phyloP scores from a whole-genome alignment of 2,113 vertebrate genomes.

The Nibea coibor region DNA sequence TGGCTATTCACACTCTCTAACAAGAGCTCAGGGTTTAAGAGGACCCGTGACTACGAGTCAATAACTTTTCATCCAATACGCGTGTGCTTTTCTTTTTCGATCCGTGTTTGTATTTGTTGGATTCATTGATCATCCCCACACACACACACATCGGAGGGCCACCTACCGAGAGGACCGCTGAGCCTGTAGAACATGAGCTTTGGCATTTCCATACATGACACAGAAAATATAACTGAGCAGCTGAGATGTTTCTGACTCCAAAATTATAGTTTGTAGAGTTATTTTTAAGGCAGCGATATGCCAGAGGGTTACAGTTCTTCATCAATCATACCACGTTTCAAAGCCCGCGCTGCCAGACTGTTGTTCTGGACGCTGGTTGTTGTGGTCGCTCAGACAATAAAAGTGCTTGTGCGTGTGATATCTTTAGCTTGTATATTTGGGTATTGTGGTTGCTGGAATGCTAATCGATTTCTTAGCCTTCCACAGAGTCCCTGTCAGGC shows the following conservation, averaged over 20 bases:
- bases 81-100: not conserved
- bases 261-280: conserved; percentile 59
- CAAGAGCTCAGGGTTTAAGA: conserved; percentile 36
- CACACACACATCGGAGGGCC: not conserved
- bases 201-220: conserved; percentile 52
- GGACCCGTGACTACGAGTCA: conserved; percentile 26
- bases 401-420: conserved; percentile 29
- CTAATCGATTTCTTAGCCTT: conserved; percentile 63
- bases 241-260: conserved; percentile 55
- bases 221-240: conserved; percentile 55
- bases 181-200: conserved; percentile 43
- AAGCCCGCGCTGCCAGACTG: not conserved
- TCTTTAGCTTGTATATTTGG: conserved; percentile 56
- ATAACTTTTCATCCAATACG: conserved; percentile 31
- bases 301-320: conserved; percentile 19
- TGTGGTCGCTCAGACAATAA: conserved; percentile 16
- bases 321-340: conserved; percentile 34
- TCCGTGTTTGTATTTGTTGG: conserved; percentile 16
- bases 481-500: conserved; percentile 49
- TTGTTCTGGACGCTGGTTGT: not conserved
- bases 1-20: conserved; percentile 37
- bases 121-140: conserved; percentile 34
- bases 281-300: conserved; percentile 48
- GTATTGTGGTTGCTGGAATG: conserved; percentile 57
- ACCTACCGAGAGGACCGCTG: conserved; percentile 16